Base-by-base conservation (phyloP, 2,888 invertebrate genomes). In the Phorcus lineatus region DNA sequence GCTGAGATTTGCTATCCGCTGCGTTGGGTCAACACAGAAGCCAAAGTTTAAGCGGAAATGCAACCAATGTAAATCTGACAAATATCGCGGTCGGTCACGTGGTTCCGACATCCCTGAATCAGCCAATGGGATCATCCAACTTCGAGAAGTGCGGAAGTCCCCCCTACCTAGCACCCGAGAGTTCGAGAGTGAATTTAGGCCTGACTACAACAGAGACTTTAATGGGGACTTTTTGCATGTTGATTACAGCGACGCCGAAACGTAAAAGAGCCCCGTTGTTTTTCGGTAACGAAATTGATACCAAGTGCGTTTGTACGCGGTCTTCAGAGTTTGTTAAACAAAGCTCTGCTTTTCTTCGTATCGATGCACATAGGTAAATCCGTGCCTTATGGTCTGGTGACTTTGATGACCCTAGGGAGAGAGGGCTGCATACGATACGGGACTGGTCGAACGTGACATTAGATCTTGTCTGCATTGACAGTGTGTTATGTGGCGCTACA, bases 1-100 rank as follows among this genome's bases (percentile, higher is more conserved):
- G 94, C 94, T 98, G 82, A 94, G 97, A 47, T 98, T 98, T 91
- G 98, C 98, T 0, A 95, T 98, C 92, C 95, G 96, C 75, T 98
- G 98, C 92, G 95, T 95, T 24, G 97, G 97, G 6, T 96, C 97
- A 0, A 95, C 96, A 84, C 96, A 96, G 90, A 94, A 97, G 82
- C 96, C 97, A 1, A 85, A 86, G 79, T 84, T 85, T 70, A 88
- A 87, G 80, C 84, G 85, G 74, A 82, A 82, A 74, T 90, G 89
- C 81, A 85, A 86, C 62, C 86, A 87, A 78, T 89, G 88, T 81
- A 88, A 88, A 84, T 81, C 83, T 28, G 81, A 80, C 31, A 52
- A 82, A 84, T 74, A 82, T 75, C 53, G 70, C 70, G 70, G 70
- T 19, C 55, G 36, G 22, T 62, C 78, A 17, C 83, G 81, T 47